phyloP scores from a whole-genome alignment of 2,888 invertebrate genomes.

The Anarsia innoxiella region DNA sequence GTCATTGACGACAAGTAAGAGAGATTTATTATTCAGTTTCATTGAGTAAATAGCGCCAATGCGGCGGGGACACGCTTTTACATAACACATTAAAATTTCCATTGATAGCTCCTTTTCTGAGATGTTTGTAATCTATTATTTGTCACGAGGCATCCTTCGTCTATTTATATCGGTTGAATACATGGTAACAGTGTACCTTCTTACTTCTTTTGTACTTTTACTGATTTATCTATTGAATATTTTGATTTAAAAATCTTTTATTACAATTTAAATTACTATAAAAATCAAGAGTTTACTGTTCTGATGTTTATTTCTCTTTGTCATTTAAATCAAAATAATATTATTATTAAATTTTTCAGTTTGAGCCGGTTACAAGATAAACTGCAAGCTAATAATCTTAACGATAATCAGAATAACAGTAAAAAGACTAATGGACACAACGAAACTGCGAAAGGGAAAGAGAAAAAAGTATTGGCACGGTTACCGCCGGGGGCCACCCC shows the following conservation, averaged over 20 bases:
- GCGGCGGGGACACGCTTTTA: slow-evolving; percentile 12
- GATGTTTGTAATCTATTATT: not conserved
- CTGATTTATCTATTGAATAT: too few relatives aligned
- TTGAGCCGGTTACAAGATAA: slow-evolving; percentile 62
- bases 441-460: slow-evolving; percentile 56
- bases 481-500: slow-evolving; percentile 51
- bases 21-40: slow-evolving; percentile 15
- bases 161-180: too few relatives aligned
- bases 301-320: not conserved
- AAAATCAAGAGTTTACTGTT: not conserved
- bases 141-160: too few relatives aligned
- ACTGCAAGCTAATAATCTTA: slow-evolving; percentile 59
- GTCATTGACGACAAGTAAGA: slow-evolving; percentile 78
- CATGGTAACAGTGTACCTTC: too few relatives aligned
- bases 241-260: too few relatives aligned
- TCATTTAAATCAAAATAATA: too few relatives aligned
- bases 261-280: too few relatives aligned
- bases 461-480: slow-evolving; percentile 56
- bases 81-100: slow-evolving; percentile 10
- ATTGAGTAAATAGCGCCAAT: slow-evolving; percentile 12
- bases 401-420: slow-evolving; percentile 41
- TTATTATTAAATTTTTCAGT: slow-evolving; percentile 33
- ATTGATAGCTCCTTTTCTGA: not conserved
- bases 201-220: too few relatives aligned
- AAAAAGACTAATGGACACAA: slow-evolving; percentile 44